Base-by-base conservation (phyloP, 2,797 vertebrate species). In the Pseudochromis fuscus region DNA sequence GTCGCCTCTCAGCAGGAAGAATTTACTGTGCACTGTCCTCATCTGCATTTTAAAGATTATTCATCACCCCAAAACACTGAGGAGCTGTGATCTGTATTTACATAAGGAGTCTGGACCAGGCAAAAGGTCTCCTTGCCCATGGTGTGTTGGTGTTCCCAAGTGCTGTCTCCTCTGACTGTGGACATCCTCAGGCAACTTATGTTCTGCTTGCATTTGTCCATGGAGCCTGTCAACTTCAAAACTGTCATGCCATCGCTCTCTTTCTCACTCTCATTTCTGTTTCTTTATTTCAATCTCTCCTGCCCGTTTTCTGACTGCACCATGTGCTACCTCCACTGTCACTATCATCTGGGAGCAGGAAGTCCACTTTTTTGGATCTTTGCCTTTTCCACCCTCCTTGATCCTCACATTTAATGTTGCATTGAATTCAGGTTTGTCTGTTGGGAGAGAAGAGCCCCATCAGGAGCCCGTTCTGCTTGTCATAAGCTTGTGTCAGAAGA, bases 41-140 rank as follows among this genome's bases (percentile, higher is more conserved):
- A 62, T 62, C 77, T 71, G 48, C 58, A 68, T 79, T 65, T 83
- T 33, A n/a, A 3, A 45, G 51, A 50, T 77, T 73, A 81, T 82
- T 79, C 57, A 74, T 79, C 19, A 69, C 25, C 51, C 48, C 15
- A 58, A 65, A 83, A 86, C 40, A 45, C 27, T 18, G 23, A 69
- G 57, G 82, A 63, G 59, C 67, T 70, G 64, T 88, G 85, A 82
- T 81, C 46, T 86, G 77, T 49, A 89, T 90, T 89, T 87, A 81
- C 84, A 89, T 88, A 83, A 81, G 62, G 67, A 82, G 75, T 70
- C 44, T 88, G 75, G 79, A 87, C 62, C 67, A 72, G 62, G 74
- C 71, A 64, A 79, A 71, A 69, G 67, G 65, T 86, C 85, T 87
- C 91, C 87, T 92, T 89, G 89, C 86, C 89, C 76, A 28, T 24